Percentiles rank a stretch among this genome's conserved stretches.
Evolutionary conservation across 2,113 vertebrate species (phyloP).

Genomic region (Melanerpes formicivorus): DNA sequence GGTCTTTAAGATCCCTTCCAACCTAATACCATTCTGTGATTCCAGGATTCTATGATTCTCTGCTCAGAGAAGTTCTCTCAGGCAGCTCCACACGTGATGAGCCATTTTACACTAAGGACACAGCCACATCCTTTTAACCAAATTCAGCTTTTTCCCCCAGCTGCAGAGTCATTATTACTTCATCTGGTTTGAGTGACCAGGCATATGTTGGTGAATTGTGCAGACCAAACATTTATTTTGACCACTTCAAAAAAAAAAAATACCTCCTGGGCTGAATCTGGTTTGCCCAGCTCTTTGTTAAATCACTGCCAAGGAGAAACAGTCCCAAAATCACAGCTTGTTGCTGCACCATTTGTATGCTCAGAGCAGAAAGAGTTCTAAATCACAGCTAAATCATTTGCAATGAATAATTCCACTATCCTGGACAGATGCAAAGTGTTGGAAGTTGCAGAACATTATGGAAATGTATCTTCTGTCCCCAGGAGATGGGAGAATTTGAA

Average conservation of each 20-base stretch:
- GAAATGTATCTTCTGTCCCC: conserved; percentile 52
- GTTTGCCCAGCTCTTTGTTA: background rate
- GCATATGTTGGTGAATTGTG: background rate
- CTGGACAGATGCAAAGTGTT: background rate
- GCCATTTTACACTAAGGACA: background rate
- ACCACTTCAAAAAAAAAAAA: conserved; percentile 6
- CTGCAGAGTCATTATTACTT: background rate
- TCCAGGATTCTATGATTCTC: background rate
- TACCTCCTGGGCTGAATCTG: background rate
- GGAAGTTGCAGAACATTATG: conserved; percentile 42
- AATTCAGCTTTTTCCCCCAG: background rate
- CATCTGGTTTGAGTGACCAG: background rate
- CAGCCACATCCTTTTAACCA: background rate
- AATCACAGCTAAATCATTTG: conserved; percentile 39
- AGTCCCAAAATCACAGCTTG: background rate
- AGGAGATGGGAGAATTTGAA: conserved; percentile 33
- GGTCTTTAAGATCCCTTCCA: no score
- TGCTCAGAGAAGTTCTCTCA: background rate
- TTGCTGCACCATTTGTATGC: background rate
- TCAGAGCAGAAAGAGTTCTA: background rate
- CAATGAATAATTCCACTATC: conserved; percentile 24
- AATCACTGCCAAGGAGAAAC: conserved; percentile 26
- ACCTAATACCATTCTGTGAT: no score
- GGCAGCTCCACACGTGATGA: background rate
- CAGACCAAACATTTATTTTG: background rate